Evolutionary conservation across 2,888 invertebrate genomes (phyloP).

Genomic region (Podotricha telesiphe): DNA sequence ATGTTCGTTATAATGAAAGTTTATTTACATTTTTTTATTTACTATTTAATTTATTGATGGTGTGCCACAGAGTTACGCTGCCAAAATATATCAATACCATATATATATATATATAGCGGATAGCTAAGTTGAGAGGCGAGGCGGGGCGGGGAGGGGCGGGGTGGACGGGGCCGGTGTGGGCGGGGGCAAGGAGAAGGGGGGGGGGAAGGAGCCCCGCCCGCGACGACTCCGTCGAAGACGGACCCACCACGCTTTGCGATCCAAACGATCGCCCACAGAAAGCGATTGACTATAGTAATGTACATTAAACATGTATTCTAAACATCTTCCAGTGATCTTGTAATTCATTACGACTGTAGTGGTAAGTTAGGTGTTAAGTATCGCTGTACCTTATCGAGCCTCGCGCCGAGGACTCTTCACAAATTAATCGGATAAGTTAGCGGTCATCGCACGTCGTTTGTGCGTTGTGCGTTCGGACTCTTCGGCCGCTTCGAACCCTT

Average conservation of each 20-base stretch:
- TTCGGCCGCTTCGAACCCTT: conserved; percentile 74
- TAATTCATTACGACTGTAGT: conserved; percentile 71
- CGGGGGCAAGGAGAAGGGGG: not conserved
- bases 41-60: conserved; percentile 82
- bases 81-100: conserved; percentile 83
- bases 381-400: conserved; percentile 75
- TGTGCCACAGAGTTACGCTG: conserved; percentile 84
- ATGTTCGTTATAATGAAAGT: conserved; percentile 80
- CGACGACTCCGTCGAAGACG: conserved; percentile 29
- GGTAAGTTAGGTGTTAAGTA: conserved; percentile 74
- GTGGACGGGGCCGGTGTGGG: conserved; percentile 37
- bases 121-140: conserved; percentile 49
- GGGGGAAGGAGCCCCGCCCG: conserved; percentile 11
- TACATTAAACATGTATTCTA: conserved; percentile 65
- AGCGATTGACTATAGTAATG: conserved; percentile 60
- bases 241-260: conserved; percentile 44
- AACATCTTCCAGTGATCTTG: conserved; percentile 82
- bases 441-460: conserved; percentile 64
- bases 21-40: conserved; percentile 82
- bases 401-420: conserved; percentile 72
- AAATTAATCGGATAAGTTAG: conserved; percentile 75
- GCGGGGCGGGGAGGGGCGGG: not conserved
- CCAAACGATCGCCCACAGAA: conserved; percentile 53
- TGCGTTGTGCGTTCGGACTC: conserved; percentile 65
- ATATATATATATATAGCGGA: conserved; percentile 64